Conservation (phyloP, 2,797 vertebrate genomes). For the Varecia variegata region DNA sequence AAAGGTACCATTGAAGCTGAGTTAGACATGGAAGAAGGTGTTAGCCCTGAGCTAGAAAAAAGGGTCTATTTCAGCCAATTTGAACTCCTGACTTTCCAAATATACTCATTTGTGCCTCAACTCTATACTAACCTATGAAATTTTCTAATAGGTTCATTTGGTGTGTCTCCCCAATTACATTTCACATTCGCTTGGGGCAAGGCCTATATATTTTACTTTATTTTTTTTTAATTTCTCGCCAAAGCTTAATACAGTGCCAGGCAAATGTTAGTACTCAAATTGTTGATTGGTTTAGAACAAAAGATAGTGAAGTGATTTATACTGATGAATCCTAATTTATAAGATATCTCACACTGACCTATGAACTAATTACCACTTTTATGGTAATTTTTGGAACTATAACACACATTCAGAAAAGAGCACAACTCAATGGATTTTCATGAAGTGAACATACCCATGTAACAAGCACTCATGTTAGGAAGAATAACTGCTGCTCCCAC, state of each 20-base stretch:
- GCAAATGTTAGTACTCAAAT: background rate
- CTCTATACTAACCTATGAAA: background rate
- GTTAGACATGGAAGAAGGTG: background rate
- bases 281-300: background rate
- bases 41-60: background rate
- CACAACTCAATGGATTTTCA: background rate
- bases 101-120: background rate
- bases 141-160: conserved; percentile 1
- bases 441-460: background rate
- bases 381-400: background rate
- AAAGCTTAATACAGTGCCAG: background rate
- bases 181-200: background rate
- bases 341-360: background rate
- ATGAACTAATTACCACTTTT: background rate
- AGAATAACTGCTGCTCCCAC: background rate
- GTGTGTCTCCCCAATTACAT: background rate
- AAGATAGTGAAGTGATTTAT: background rate
- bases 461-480: background rate
- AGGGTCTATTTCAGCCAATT: background rate
- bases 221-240: background rate
- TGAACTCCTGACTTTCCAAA: background rate
- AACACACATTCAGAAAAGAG: background rate
- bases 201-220: background rate
- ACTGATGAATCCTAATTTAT: background rate
- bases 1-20: background rate